Evolutionary conservation across 2,888 invertebrate genomes (phyloP).

Genomic region (Lobophora halterata): DNA sequence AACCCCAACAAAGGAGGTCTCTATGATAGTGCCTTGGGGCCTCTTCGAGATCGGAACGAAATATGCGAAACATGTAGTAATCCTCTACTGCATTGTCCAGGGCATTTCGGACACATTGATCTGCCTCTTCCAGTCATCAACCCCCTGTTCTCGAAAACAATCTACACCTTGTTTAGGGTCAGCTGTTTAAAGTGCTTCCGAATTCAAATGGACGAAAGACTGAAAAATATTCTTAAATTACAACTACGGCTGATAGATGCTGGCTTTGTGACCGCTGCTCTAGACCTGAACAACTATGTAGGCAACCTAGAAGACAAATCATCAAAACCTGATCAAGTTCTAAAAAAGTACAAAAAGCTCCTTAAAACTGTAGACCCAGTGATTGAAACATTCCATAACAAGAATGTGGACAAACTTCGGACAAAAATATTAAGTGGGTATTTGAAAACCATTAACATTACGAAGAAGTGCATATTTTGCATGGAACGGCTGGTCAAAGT

Average conservation of each 20-base stretch:
- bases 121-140: slow-evolving; percentile 94
- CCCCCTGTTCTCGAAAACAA: slow-evolving; percentile 90
- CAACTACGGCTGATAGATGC: slow-evolving; percentile 87
- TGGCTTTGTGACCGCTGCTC: slow-evolving; percentile 87
- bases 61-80: slow-evolving; percentile 91
- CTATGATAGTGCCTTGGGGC: slow-evolving; percentile 92
- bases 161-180: slow-evolving; percentile 84
- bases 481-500: slow-evolving; percentile 73
- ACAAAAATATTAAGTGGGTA: slow-evolving; percentile 64
- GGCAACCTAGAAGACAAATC: slow-evolving; percentile 56
- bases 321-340: slow-evolving; percentile 65
- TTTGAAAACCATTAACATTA: slow-evolving; percentile 65
- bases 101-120: slow-evolving; percentile 97
- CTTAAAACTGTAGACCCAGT: slow-evolving; percentile 53
- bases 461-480: slow-evolving; percentile 80
- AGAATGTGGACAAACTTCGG: slow-evolving; percentile 74
- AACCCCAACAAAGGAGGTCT: slow-evolving; percentile 93
- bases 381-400: slow-evolving; percentile 60
- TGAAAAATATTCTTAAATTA: slow-evolving; percentile 82
- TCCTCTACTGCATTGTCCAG: slow-evolving; percentile 86
- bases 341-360: slow-evolving; percentile 63
- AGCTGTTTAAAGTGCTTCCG: slow-evolving; percentile 86
- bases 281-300: slow-evolving; percentile 80
- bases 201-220: slow-evolving; percentile 80
- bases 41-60: slow-evolving; percentile 82